These are phyloP conservation scores for Lagocephalus sceleratus DNA, from an alignment of 2,797 vertebrate species.

Conservation along the genomic window DNA sequence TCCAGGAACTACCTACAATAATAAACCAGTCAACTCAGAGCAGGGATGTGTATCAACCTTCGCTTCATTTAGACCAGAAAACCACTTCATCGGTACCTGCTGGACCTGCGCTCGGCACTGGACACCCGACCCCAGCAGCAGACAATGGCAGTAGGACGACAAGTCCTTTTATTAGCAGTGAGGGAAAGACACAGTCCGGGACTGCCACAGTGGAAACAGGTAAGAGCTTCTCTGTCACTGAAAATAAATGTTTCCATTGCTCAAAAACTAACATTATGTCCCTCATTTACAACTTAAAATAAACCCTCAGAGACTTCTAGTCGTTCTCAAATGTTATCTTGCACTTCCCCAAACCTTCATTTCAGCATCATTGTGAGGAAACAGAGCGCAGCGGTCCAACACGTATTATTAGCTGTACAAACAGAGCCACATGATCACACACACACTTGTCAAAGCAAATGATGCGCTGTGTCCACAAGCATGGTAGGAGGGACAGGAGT, in stretches of 20 bases:
- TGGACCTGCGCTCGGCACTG: constrained; percentile 12
- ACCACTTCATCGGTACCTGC: constrained; percentile 6
- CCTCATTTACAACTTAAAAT: too few species aligned
- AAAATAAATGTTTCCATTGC: background rate
- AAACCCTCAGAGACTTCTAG: too few species aligned
- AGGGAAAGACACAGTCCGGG: constrained; percentile 18
- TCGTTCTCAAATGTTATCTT: too few species aligned
- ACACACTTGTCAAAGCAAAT: constrained; percentile 49
- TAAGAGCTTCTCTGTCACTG: constrained; percentile 24
- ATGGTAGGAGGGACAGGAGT: constrained; percentile 12
- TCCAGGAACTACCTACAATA: constrained; percentile 19
- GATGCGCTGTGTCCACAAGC: constrained; percentile 32
- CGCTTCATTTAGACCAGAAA: constrained; percentile 27
- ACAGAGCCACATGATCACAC: constrained; percentile 3
- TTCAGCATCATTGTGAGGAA: background rate
- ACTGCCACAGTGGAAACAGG: constrained; percentile 37
- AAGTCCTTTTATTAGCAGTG: constrained; percentile 15
- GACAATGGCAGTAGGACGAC: constrained; percentile 16
- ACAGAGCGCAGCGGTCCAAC: constrained; percentile 16
- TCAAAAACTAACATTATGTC: background rate
- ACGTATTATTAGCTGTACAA: constrained; percentile 24
- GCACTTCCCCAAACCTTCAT: background rate
- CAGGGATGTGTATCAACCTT: constrained; percentile 23
- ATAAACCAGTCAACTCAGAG: constrained; percentile 29
- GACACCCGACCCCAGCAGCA: constrained; percentile 6